phyloP scores from a whole-genome alignment of 2,113 vertebrate species.

The Noctilio leporinus region DNA sequence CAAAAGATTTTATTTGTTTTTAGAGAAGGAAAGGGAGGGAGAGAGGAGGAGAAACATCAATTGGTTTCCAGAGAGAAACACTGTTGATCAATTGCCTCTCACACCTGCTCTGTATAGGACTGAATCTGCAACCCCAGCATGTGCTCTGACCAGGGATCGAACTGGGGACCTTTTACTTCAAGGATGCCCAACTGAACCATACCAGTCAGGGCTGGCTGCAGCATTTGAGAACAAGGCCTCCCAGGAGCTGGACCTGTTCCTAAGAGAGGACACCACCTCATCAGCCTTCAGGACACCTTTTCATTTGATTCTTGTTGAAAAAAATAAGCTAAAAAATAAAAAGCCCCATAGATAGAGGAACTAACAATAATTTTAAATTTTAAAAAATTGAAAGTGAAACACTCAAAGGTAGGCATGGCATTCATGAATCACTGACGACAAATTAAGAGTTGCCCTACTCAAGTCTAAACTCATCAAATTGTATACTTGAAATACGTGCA shows the following conservation, averaged over 20 bases:
- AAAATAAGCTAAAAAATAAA: neutral
- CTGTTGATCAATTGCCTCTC: too few relatives aligned
- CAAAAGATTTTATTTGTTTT: too few relatives aligned
- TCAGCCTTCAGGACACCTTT: neutral
- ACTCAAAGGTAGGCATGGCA: neutral
- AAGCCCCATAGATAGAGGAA: neutral
- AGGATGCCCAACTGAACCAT: too few relatives aligned
- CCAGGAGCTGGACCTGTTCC: neutral
- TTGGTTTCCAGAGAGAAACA: too few relatives aligned
- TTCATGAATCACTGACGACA: slow-evolving; percentile 1
- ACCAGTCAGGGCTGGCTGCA: too few relatives aligned
- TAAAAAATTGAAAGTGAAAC: neutral
- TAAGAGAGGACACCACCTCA: neutral
- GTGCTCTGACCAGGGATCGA: too few relatives aligned
- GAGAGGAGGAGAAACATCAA: too few relatives aligned
- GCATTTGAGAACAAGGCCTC: neutral
- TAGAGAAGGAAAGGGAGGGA: too few relatives aligned
- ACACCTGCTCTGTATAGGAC: too few relatives aligned
- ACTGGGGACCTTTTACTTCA: too few relatives aligned
- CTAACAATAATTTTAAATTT: neutral
- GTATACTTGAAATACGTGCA: neutral
- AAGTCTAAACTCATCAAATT: neutral
- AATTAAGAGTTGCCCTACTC: neutral
- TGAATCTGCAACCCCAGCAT: too few relatives aligned
- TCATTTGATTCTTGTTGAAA: neutral